Evolutionary conservation across 2,888 invertebrate genomes (phyloP), one percentile per base, ranked within the genome.

Genomic region (Volucella inflata): DNA sequence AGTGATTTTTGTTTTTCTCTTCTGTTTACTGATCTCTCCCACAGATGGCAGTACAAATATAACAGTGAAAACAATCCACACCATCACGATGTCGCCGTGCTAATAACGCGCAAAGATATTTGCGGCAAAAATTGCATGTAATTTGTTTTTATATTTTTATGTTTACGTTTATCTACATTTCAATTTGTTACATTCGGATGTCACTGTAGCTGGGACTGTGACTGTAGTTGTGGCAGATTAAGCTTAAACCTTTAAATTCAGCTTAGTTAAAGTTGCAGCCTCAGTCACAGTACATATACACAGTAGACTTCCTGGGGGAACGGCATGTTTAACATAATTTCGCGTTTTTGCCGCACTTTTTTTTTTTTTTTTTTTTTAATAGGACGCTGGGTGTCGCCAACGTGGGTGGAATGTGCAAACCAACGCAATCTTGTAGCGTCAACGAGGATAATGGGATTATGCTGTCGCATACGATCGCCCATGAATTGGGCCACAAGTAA

Each of bases 401-500:
- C 92, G 96, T 98, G 87, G 96, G 96, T 0, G 97, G 97, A 65
- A 96, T 98, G 95, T 98, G 98, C 92, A 96, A 96, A 90, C 95
- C 96, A 6, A 94, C 95, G 89, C 94, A 95, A 88, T 97, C 97
- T 90, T 98, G 97, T 91, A 97, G 96, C 90, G 96, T 98, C 89
- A 97, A 97, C 91, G 97, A 98, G 92, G 98, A 98, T 93, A 96
- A 96, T 90, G 98, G 98, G 87, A 95, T 98, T 88, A 95, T 96
- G 90, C 93, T 97, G 75, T 97, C 97, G 36, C 96, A 97, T 93
- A 97, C 97, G 87, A 95, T 98, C 89, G 96, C 97, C 8, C 98
- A 98, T 91, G 98, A 98, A 93, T 93, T 98, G 90, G 98, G 98
- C 79, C 98, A 98, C 93, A 97, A 97, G 98, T 98, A 93, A 94